Percentiles rank a stretch among this genome's conserved stretches.
phyloP scores from a whole-genome alignment of 2,113 vertebrate species.

The Campylomormyrus tamandua region DNA sequence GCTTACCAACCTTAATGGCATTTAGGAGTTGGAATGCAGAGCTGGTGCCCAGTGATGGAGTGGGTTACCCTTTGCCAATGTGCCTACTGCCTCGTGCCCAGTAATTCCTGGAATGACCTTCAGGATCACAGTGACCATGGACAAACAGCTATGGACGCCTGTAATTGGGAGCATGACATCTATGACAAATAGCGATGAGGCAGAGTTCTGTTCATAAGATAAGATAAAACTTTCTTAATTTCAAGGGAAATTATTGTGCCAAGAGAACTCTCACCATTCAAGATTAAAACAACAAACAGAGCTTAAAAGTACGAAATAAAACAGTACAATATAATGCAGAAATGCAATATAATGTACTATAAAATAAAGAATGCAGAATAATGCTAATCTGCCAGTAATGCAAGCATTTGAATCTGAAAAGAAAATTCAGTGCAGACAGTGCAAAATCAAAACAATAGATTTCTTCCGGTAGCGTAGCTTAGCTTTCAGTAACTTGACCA shows the following conservation, averaged over 20 bases:
- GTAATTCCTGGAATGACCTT: not conserved
- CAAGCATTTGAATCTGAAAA: too few relatives aligned
- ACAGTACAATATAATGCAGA: not conserved
- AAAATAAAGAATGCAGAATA: not conserved
- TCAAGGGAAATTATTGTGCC: not conserved
- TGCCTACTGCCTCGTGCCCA: not conserved
- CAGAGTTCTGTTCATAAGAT: not conserved
- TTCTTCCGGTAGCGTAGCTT: too few relatives aligned
- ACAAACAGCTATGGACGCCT: not conserved
- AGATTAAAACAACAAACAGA: not conserved
- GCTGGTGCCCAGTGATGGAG: not conserved
- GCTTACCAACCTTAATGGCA: not conserved
- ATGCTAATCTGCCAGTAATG: too few relatives aligned
- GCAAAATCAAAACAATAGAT: not conserved
- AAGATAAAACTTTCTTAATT: not conserved
- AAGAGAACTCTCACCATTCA: not conserved
- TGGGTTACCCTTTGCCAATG: not conserved
- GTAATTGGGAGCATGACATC: not conserved
- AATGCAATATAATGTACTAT: not conserved
- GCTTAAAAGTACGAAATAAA: not conserved
- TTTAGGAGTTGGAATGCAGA: not conserved
- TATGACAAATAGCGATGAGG: not conserved
- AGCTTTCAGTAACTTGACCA: too few relatives aligned
- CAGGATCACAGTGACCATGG: not conserved
- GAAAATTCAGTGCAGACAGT: too few relatives aligned